phyloP scores from a whole-genome alignment of 2,797 vertebrate genomes.

The Monodelphis domestica region DNA sequence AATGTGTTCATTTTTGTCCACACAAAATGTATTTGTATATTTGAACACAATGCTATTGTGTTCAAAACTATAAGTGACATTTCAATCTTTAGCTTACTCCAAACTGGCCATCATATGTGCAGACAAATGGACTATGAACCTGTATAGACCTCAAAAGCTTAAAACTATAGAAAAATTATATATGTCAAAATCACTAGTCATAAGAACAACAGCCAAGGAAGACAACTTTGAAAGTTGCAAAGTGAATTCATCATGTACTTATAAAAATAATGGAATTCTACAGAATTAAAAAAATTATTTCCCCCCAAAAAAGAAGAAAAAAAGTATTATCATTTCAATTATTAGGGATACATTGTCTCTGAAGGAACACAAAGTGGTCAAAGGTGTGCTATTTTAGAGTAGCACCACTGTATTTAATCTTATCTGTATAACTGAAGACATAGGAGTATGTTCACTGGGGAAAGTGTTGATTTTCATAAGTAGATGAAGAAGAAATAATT shows the following conservation, averaged over 20 bases:
- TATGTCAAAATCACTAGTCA: background rate
- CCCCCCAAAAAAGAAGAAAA: background rate
- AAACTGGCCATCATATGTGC: conserved; percentile 42
- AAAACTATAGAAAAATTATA: conserved; percentile 20
- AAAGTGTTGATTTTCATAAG: conserved; percentile 14
- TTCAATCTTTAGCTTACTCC: conserved; percentile 55
- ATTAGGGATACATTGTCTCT: too few species aligned
- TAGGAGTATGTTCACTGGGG: too few species aligned
- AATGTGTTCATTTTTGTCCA: background rate
- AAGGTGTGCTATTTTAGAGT: too few species aligned
- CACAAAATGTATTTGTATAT: background rate
- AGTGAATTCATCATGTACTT: background rate
- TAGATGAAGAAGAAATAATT: background rate
- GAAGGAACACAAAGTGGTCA: too few species aligned
- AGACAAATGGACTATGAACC: conserved; percentile 65
- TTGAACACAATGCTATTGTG: background rate
- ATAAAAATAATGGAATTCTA: background rate
- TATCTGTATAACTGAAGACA: too few species aligned
- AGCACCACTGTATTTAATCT: too few species aligned
- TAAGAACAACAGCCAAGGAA: background rate
- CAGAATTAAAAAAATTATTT: conserved; percentile 1
- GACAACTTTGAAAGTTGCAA: background rate
- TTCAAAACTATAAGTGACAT: conserved; percentile 11
- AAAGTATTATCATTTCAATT: too few species aligned
- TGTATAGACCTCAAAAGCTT: conserved; percentile 56